Evolutionary conservation across 2,797 vertebrate species (phyloP), one percentile per base, ranked within the genome.

Genomic region (Microctenopoma lineatum): DNA sequence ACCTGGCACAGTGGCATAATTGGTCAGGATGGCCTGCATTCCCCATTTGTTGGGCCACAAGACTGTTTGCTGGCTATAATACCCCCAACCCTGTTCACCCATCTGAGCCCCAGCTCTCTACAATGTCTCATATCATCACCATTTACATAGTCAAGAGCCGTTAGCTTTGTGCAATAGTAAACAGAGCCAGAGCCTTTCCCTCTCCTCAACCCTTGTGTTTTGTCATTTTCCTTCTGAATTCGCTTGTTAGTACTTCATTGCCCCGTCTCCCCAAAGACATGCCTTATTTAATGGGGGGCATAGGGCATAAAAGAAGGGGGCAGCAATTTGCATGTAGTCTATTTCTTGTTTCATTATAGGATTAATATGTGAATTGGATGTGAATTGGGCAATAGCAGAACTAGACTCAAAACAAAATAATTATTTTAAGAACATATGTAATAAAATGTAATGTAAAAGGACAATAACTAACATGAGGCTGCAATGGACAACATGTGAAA

Each of bases 91-190:
- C 89, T 87, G 83, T 89, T 86, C 82, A 86, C 88, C 92, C 94
- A 95, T 94, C 94, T 94, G 94, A 94, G 93, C 92, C 92, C 92
- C 89, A 75, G 85, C 80, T 82, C 83, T 91, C 84, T 53, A 90
- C 92, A 92, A 90, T 92, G 90, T 92, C 92, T 93, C 89, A 87
- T 93, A 93, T 94, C 93, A 93, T 89, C 79, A 77, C 80, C 89
- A 95, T 95, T 95, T 93, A 92, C 94, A 95, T 95, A 94, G 92
- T 94, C 91, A 94, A 95, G 94, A 88, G 92, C 91, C 77, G 91
- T 94, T 95, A 93, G 91, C 90, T 91, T 93, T 94, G 92, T 94
- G 90, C 87, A 78, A 79, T 66, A 69, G 89, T 91, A 92, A 93
- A 94, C 92, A 92, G 88, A 90, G 88, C 85, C 81, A 86, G 84